A percentile compares a stretch with the other conserved stretches of the same genome.
Evolutionary conservation across 2,888 invertebrate genomes (phyloP).

Genomic region (Euplexia lucipara): DNA sequence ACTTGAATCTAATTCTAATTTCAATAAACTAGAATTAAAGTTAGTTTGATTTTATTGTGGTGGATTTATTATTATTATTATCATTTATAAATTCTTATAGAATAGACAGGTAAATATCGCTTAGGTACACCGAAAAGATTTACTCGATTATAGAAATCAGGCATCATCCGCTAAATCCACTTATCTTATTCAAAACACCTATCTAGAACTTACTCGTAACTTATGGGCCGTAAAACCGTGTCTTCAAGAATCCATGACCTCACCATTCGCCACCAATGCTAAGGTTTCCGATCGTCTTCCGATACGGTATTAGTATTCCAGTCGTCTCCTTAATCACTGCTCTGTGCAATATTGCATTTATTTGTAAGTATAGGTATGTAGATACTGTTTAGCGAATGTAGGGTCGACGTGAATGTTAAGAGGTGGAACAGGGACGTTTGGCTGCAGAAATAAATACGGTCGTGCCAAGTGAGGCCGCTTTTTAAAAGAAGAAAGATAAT

Average conservation of each 20-base stretch:
- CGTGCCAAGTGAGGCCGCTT: no score
- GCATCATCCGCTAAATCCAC: no score
- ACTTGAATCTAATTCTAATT: no score
- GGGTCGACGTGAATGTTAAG: conserved; percentile 60
- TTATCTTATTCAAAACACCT: conserved; percentile 2
- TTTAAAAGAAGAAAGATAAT: no score
- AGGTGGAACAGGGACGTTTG: conserved; percentile 51
- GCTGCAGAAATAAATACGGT: conserved; percentile 1
- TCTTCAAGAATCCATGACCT: conserved; percentile 54
- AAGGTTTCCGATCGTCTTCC: conserved; percentile 65
- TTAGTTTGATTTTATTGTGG: no score
- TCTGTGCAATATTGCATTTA: conserved; percentile 65
- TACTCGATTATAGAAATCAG: no score
- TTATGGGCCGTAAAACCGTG: background rate
- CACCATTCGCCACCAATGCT: conserved; percentile 57
- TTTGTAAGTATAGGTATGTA: conserved; percentile 57
- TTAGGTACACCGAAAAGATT: no score
- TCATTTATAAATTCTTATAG: no score
- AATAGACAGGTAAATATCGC: no score
- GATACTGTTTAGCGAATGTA: conserved; percentile 56
- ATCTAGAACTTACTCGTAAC: conserved; percentile 2
- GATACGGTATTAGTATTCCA: conserved; percentile 67
- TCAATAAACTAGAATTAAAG: no score
- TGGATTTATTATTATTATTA: no score
- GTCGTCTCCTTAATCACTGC: conserved; percentile 56